Evolutionary conservation across 2,888 invertebrate genomes (phyloP), one percentile per base, ranked within the genome.

Genomic region (Trimorus sp.): DNA sequence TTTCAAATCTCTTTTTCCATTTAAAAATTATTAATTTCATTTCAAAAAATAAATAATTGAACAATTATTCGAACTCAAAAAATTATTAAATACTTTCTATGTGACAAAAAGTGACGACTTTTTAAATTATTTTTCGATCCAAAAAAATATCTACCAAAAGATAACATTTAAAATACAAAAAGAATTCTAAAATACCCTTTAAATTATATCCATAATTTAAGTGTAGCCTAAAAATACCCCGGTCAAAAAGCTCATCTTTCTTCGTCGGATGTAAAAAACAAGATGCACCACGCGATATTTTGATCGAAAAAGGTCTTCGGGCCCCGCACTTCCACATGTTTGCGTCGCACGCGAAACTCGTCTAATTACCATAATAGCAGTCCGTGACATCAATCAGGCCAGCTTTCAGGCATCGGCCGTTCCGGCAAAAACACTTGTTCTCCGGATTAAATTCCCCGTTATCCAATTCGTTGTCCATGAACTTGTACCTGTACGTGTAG

Each of bases 341-440:
- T 26, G 26, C n/a, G n/a, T n/a, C n/a, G n/a, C n/a, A n/a, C n/a
- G n/a, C 26, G 26, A 26, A 26, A 26, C 26, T 26, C 26, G 26
- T 26, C 26, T 38, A 14, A 56, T 60, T 68, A 93, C 93, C 97
- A 88, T 97, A 97, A 92, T 97, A 97, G 88, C 98, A 98, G 66
- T 95, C 95, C 0, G 95, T 94, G 48, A 98, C 97, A 89, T 98
- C 97, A 37, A 97, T 93, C 2, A 97, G 91, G 7, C 98, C 98
- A 45, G 93, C 91, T 3, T 95, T 95, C 14, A 97, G 92, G 88
- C 97, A 97, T 81, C 93, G 92, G 92, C 95, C 95, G 49, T 94
- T 90, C 83, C 95, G 93, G 87, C 98, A 98, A 91, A 95, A 98
- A 87, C 98, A 98, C 86, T 95, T 94, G 91, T 97, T 97, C 0